These are phyloP conservation scores for Bombylius major DNA, from an alignment of 2,888 invertebrate species.

Conservation along the genomic window DNA sequence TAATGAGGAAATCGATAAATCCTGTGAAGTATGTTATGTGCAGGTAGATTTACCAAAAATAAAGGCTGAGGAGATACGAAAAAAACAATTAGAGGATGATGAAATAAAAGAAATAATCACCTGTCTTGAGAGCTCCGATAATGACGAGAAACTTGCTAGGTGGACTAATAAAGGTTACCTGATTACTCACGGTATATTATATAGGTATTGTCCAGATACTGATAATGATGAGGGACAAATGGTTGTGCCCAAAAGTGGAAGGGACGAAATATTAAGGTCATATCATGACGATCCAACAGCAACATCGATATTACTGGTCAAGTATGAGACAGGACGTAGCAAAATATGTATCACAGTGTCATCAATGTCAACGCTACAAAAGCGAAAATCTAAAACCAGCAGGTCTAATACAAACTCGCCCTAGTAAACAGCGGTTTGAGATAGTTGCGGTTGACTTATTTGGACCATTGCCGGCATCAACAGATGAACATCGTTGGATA, in stretches of 20 bases:
- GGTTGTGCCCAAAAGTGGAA: conserved; percentile 6
- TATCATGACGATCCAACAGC: conserved; percentile 12
- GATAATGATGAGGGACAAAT: conserved; percentile 5
- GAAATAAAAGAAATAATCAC: conserved; percentile 8
- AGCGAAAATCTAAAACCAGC: too few relatives aligned
- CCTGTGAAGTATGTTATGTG: neutral
- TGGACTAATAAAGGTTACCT: conserved; percentile 5
- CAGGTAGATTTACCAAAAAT: neutral
- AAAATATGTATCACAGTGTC: too few relatives aligned
- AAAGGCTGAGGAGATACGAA: conserved; percentile 1
- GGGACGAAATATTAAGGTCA: neutral
- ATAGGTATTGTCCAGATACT: neutral
- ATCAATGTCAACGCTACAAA: conserved; percentile 7
- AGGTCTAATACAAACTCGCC: too few relatives aligned
- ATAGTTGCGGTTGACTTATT: too few relatives aligned
- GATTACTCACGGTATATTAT: neutral
- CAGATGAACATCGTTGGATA: too few relatives aligned
- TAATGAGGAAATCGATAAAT: too few relatives aligned
- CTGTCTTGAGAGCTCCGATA: conserved; percentile 7
- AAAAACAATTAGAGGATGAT: conserved; percentile 16
- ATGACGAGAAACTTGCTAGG: conserved; percentile 4
- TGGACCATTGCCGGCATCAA: too few relatives aligned
- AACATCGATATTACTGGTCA: conserved; percentile 12
- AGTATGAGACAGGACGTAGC: conserved; percentile 2
- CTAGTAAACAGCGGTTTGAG: too few relatives aligned